These are phyloP conservation scores for Cryptocephalus primarius DNA, from an alignment of 2,888 invertebrate genomes.

Conservation along the genomic window DNA sequence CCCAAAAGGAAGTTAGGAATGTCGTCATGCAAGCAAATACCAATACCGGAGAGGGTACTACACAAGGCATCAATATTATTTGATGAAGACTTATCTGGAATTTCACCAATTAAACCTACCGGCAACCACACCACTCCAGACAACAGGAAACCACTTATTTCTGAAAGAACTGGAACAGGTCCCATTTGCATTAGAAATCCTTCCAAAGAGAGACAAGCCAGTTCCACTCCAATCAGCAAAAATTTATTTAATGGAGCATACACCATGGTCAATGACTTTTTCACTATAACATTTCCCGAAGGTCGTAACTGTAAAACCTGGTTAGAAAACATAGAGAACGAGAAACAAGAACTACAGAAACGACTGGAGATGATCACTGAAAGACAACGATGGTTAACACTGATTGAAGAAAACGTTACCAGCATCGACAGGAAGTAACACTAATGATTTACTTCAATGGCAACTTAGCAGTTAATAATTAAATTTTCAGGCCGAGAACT, in stretches of 20 bases:
- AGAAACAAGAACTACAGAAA: slow-evolving; percentile 23
- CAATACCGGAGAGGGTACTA: slow-evolving; percentile 23
- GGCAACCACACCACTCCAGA: background rate
- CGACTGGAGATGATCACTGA: slow-evolving; percentile 16
- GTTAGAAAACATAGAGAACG: slow-evolving; percentile 17
- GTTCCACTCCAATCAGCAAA: background rate
- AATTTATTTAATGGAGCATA: background rate
- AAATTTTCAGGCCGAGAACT: slow-evolving; percentile 17
- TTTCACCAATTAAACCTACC: slow-evolving; percentile 10
- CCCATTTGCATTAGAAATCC: too few relatives aligned
- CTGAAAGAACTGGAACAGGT: background rate
- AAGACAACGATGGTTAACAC: slow-evolving; percentile 7
- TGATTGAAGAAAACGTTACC: background rate
- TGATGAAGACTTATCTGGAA: slow-evolving; percentile 11
- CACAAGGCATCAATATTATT: slow-evolving; percentile 24
- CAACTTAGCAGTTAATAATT: background rate
- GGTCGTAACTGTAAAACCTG: slow-evolving; percentile 9
- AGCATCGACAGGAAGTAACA: background rate
- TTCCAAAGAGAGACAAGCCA: too few relatives aligned
- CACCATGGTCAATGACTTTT: background rate
- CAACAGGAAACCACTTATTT: background rate
- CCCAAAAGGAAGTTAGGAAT: slow-evolving; percentile 23
- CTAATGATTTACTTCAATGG: background rate
- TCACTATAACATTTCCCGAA: background rate
- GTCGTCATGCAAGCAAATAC: slow-evolving; percentile 23